Evolutionary conservation across 2,797 vertebrate genomes (phyloP), one percentile per base, ranked within the genome.

Genomic region (Parauchenoglanis punctatus): DNA sequence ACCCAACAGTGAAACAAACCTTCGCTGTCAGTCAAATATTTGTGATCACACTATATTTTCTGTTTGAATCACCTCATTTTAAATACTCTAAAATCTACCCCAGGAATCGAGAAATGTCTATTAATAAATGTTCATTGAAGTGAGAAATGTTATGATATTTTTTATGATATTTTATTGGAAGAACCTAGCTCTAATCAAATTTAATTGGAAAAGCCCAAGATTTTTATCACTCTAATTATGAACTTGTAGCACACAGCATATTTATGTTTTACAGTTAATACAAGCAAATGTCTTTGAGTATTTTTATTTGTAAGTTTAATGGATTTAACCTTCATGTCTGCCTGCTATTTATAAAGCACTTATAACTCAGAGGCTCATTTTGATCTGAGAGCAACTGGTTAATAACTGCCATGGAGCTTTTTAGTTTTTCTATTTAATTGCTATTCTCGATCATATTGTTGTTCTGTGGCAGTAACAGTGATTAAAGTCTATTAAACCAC

Each of bases 281-380:
- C 44, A 49, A 75, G 44, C 44, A 46, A 40, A 40, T 49, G 25
- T 25, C 2, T 46, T 3, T 25, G 40, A 46, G 40, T 46, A 10
- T 49, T 72, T 72, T 75, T 75, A 49, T 25, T 49, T 75, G 44
- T 25, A 75, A 23, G 40, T 75, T 75, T 13, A 49, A 49, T 49
- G 11, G 44, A 75, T 75, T 49, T 49, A 75, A 3, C 23, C 20
- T 49, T 13, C 25, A 76, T 52, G 11, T 76, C 20, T 25, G 20
- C 40, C 73, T 76, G 46, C 25, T 13, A 76, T 76, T 76, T 52
- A n/a, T n/a, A 52, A 75, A 75, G n/a, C 25, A 52, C 44, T 75
- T 1, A 73, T 23, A 4, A 12, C n/a, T 11, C n/a, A 75, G 15
- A 28, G 49, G 3, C 44, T 75, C 23, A 31, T 28, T 17, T 17